phyloP scores from a whole-genome alignment of 2,113 vertebrate species.

The Arothron firmamentum region DNA sequence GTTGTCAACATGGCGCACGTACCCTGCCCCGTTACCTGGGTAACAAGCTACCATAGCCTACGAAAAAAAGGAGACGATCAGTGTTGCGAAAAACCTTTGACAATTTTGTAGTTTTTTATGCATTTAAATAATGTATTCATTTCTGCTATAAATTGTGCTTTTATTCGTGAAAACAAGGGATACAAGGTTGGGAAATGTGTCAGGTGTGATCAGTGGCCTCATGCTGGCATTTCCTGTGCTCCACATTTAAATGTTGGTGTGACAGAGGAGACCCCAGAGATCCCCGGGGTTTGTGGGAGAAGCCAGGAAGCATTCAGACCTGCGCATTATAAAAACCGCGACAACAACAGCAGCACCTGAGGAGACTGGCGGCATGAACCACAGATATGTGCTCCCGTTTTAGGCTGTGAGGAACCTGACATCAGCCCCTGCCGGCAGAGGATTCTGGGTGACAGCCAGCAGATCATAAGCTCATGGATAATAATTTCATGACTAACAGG shows the following conservation, averaged over 20 bases:
- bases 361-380: background rate
- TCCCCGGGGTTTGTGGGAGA: conserved; percentile 17
- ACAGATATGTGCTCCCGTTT: background rate
- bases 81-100: background rate
- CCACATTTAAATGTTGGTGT: conserved; percentile 32
- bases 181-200: conserved; percentile 36
- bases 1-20: conserved; percentile 90
- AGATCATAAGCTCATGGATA: background rate
- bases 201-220: conserved; percentile 26
- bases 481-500: conserved; percentile 30
- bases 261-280: conserved; percentile 23
- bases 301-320: conserved; percentile 23
- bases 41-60: conserved; percentile 95
- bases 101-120: too few species aligned
- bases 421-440: background rate
- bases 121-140: too few species aligned
- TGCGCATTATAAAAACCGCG: too few species aligned
- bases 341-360: background rate
- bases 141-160: too few species aligned
- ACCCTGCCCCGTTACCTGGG: conserved; percentile 85
- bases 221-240: conserved; percentile 55
- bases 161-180: background rate
- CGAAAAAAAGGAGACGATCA: conserved; percentile 19
- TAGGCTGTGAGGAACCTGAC: background rate
- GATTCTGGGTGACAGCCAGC: conserved; percentile 9